phyloP scores from a whole-genome alignment of 2,888 invertebrate genomes.

The Tenthredo amoena region DNA sequence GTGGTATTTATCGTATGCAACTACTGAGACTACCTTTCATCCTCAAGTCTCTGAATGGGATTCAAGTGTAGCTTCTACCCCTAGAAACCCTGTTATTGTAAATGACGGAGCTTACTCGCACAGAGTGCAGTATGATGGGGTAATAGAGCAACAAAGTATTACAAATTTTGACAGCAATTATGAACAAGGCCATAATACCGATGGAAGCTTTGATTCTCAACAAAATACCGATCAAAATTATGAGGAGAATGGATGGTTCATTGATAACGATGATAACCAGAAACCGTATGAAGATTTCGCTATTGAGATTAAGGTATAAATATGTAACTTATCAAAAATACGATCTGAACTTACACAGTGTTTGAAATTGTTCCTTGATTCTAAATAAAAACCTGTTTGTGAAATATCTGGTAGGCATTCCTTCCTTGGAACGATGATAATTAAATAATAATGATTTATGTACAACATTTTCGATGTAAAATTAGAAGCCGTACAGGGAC shows the following conservation, averaged over 20 bases:
- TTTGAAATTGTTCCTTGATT: not conserved
- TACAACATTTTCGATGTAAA: not conserved
- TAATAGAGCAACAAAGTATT: constrained; percentile 20
- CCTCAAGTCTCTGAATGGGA: constrained; percentile 2
- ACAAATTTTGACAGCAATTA: not conserved
- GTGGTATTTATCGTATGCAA: constrained; percentile 60
- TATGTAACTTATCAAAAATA: not conserved
- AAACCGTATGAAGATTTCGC: constrained; percentile 44
- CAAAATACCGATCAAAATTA: constrained; percentile 23
- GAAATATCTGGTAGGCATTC: not conserved
- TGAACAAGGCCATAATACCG: not conserved
- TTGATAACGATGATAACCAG: constrained; percentile 1
- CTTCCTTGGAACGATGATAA: not conserved
- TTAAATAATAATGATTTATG: not conserved
- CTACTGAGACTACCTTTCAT: constrained; percentile 44
- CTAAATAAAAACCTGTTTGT: not conserved
- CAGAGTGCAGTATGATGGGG: not conserved
- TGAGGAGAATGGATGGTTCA: constrained; percentile 25
- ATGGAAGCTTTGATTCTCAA: not conserved
- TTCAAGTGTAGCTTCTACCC: not conserved
- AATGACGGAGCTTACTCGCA: constrained; percentile 1
- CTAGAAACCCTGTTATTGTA: constrained; percentile 26
- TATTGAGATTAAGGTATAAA: constrained; percentile 45
- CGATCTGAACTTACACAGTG: not conserved
- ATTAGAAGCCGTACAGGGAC: constrained; percentile 50